Conservation (phyloP, 2,888 invertebrate species). For the Nycteola revayana region DNA sequence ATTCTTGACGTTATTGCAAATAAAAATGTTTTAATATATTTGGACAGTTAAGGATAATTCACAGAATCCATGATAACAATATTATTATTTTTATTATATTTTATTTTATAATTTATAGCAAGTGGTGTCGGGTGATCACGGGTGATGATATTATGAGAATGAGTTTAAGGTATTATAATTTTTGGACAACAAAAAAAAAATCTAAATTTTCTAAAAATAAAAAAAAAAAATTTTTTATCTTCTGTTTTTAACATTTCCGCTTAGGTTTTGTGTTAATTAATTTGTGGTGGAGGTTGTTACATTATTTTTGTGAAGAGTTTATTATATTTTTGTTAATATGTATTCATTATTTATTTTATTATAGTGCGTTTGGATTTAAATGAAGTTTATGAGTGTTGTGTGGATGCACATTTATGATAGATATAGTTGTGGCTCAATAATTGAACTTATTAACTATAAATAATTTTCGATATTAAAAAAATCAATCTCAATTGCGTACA, state of each 20-base stretch:
- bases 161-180: slow-evolving; percentile 85
- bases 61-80: no score
- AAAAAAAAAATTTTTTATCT: slow-evolving; percentile 14
- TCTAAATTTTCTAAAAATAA: slow-evolving; percentile 19
- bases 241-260: slow-evolving; percentile 21
- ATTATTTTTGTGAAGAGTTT: slow-evolving; percentile 2
- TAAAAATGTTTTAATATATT: no score
- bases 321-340: neutral
- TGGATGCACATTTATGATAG: slow-evolving; percentile 34
- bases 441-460: no score
- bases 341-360: slow-evolving; percentile 1
- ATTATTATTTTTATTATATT: slow-evolving; percentile 12
- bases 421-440: slow-evolving; percentile 17
- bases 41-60: no score
- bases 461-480: no score
- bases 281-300: slow-evolving; percentile 31
- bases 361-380: slow-evolving; percentile 5
- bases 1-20: no score
- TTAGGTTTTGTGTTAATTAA: slow-evolving; percentile 31
- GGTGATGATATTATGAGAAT: slow-evolving; percentile 90
- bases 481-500: no score
- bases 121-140: slow-evolving; percentile 83
- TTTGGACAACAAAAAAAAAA: slow-evolving; percentile 26
- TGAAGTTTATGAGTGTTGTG: slow-evolving; percentile 24
- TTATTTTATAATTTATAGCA: slow-evolving; percentile 63